These are phyloP conservation scores for Aphelocoma californica DNA, from an alignment of 2,797 vertebrate genomes.

Conservation along the genomic window DNA sequence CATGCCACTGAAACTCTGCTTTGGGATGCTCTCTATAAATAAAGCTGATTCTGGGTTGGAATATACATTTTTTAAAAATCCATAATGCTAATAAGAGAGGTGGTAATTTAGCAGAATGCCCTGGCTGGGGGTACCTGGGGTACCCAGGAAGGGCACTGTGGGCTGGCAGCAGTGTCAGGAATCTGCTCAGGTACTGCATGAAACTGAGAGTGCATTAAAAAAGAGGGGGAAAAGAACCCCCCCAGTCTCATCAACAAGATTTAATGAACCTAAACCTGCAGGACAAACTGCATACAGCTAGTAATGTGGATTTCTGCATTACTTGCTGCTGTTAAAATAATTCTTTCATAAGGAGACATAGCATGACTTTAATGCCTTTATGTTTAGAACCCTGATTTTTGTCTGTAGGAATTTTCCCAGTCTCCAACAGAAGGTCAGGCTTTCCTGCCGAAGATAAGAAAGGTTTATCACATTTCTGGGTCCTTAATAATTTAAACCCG, in stretches of 20 bases:
- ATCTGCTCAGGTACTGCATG: neutral
- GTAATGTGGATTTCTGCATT: neutral
- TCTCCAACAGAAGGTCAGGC: neutral
- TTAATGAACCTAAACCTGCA: neutral
- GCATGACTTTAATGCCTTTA: neutral
- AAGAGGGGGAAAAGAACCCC: fast-evolving
- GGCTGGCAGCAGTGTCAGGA: neutral
- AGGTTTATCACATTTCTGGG: neutral
- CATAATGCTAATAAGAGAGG: neutral
- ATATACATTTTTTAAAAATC: neutral
- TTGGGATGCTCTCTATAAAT: neutral
- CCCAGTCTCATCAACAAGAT: neutral
- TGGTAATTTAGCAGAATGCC: neutral
- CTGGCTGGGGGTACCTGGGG: neutral
- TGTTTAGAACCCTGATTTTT: neutral
- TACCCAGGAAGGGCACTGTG: neutral
- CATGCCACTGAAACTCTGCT: neutral
- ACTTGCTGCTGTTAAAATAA: neutral
- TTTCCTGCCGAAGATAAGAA: neutral
- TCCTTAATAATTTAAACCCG: neutral
- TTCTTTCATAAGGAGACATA: neutral
- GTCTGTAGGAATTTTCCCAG: neutral
- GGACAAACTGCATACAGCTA: neutral
- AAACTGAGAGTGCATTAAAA: neutral
- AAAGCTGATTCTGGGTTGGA: neutral